These are phyloP conservation scores for Acronicta psi DNA, from an alignment of 2,888 invertebrate genomes.

Conservation along the genomic window DNA sequence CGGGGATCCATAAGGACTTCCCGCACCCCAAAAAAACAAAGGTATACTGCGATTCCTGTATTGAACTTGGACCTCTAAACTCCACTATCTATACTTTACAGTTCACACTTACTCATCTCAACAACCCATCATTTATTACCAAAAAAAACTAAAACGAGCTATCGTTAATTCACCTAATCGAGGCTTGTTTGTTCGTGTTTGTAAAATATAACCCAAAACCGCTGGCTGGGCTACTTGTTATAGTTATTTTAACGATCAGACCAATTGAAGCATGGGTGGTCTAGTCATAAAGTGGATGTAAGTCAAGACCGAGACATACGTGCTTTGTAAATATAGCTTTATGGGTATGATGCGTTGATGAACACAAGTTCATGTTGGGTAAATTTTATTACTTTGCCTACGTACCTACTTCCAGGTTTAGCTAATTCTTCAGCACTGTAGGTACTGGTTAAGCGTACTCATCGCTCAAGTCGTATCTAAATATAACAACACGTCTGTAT, in stretches of 20 bases:
- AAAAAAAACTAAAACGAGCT: constrained; percentile 49
- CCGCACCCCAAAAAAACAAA: too few species aligned
- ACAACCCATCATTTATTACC: constrained; percentile 3
- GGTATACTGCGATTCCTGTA: too few species aligned
- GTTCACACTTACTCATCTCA: not conserved
- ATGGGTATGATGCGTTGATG: constrained; percentile 47
- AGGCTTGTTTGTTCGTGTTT: constrained; percentile 44
- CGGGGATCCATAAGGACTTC: too few species aligned
- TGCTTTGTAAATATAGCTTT: constrained; percentile 70
- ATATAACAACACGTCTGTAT: too few species aligned
- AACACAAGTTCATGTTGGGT: constrained; percentile 34
- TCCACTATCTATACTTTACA: too few species aligned
- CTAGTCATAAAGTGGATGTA: constrained; percentile 65
- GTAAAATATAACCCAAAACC: constrained; percentile 62
- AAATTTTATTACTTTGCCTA: constrained; percentile 16
- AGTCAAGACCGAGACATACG: constrained; percentile 66
- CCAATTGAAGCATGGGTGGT: constrained; percentile 80
- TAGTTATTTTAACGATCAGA: constrained; percentile 70
- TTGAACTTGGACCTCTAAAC: too few species aligned
- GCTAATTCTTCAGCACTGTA: not conserved
- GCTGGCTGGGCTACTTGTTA: constrained; percentile 56
- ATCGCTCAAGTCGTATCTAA: too few species aligned
- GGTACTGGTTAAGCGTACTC: too few species aligned
- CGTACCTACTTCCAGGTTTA: constrained; percentile 5
- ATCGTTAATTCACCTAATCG: constrained; percentile 41